Conservation (phyloP, 1,140 invertebrate genomes). For the Camponotus vicinus region DNA sequence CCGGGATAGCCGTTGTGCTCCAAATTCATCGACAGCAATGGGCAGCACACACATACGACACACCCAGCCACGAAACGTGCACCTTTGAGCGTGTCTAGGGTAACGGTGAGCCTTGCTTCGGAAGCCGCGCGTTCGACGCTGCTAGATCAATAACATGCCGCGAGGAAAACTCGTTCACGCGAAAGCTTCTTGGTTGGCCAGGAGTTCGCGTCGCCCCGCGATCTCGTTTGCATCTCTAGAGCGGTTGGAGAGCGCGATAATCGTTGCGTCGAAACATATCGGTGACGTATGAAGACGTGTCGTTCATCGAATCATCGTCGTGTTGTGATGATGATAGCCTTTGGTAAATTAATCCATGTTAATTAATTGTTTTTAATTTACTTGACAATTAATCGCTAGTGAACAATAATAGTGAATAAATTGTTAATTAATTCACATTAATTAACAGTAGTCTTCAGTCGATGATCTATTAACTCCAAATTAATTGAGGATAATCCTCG, state of each 20-base stretch:
- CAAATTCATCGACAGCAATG: neutral
- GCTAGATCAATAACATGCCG: constrained; percentile 82
- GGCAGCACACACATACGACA: constrained; percentile 28
- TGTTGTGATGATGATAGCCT: neutral
- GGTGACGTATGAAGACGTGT: neutral
- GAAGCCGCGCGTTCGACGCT: constrained; percentile 74
- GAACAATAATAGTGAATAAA: neutral
- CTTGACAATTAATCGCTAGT: neutral
- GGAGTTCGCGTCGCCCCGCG: neutral
- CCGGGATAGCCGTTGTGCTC: neutral
- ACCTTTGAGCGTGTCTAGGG: constrained; percentile 61
- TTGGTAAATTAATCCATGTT: neutral
- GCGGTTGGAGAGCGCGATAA: neutral
- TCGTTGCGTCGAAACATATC: neutral
- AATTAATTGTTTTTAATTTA: neutral
- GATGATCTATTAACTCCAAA: neutral
- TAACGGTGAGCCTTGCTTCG: constrained; percentile 78
- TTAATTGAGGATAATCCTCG: neutral
- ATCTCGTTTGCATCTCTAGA: neutral
- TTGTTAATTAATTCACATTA: neutral
- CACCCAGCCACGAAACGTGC: constrained; percentile 67
- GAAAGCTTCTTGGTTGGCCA: constrained; percentile 75
- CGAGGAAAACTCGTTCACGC: constrained; percentile 71
- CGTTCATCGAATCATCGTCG: neutral
- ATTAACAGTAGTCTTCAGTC: neutral